Evolutionary conservation across 2,113 vertebrate genomes (phyloP), one percentile per base, ranked within the genome.

Genomic region (Baryphthengus martii): DNA sequence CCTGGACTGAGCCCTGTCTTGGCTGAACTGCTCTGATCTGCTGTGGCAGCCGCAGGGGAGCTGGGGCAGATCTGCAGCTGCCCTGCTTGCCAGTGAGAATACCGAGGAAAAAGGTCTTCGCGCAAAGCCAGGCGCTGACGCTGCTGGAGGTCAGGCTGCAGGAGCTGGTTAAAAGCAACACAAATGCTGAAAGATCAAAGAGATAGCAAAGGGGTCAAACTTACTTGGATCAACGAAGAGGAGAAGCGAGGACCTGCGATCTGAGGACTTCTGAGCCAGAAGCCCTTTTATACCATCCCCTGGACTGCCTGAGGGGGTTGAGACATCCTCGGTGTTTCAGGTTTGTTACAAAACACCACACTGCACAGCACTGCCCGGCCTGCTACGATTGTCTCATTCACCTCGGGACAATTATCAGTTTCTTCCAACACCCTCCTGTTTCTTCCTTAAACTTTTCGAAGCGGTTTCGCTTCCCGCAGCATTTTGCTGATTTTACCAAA

Each of bases 381-480:
- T 74, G 17, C 12, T 70, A 1, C 55, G 26, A 40, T 21, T 29
- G 52, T 67, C 94, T 80, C 67, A 68, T 89, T 88, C 42, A 17
- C 28, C 89, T 53, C 52, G 10, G 39, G 44, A 49, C 58, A 83
- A 86, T 89, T 28, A 71, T 5, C 72, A 15, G 52, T 47, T 93
- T 73, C 92, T 91, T 55, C 62, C 89, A 89, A 96, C 92, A 76
- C 92, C 89, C 89, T 94, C 17, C 14, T 35, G 21, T 40, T 92
- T 75, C 76, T 67, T 86, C 84, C 84, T 70, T 10, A 13, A 55
- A 7, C 49, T 66, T 62, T 52, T 33, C 2, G 58, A 25, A 35
- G 49, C 2, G 18, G 76, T 68, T 91, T 93, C 68, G 4, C 63
- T 94, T 96, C 95, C 94, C 83, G 87, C 35, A 63, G 17, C 13